Evolutionary conservation across 2,888 invertebrate genomes (phyloP), one percentile per base, ranked within the genome.

Genomic region (Torymus aiolomorphi): DNA sequence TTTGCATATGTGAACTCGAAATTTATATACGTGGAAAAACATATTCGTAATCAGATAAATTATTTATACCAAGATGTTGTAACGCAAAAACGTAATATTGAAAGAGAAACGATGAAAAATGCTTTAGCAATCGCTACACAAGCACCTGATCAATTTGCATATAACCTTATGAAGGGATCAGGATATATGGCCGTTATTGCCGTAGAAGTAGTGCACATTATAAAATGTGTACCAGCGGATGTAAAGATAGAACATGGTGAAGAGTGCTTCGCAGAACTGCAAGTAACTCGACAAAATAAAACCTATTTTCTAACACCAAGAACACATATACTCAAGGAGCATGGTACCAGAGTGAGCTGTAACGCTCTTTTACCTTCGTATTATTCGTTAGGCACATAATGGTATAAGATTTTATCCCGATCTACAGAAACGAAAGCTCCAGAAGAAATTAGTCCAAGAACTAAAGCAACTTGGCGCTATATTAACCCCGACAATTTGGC

Each of bases 21-120:
- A 70, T 87, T 87, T 14, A 70, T 87, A 5, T 87, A 86, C 61
- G 76, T 83, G 0, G 85, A 87, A 72, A 84, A 85, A 11, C 86
- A 86, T 66, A 69, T 83, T 0, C 85, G 86, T 69, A 81, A 83
- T 8, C 78, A 82, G n/a, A 18, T 87, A 0, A n/a, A n/a, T n/a
- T n/a, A 63, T 81, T 51, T 86, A 0, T 86, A 86, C 42, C 12
- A 69, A 1, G 83, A 87, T 16, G 81, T 86, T n/a, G n/a, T 86
- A 2, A 57, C 79, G 8, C 81, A 85, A 18, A 57, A 70, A 57
- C 88, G 87, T 61, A 61, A 85, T 13, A 0, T 86, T 1, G 84
- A 86, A 42, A 63, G 84, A 42, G 3, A 57, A 52, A 57, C 70
- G 3, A 1, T 70, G 2, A 70, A 57, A 14, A 70, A 70, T 13